These are phyloP conservation scores for Amazona guildingii DNA, from an alignment of 2,113 vertebrate genomes.

Conservation along the genomic window DNA sequence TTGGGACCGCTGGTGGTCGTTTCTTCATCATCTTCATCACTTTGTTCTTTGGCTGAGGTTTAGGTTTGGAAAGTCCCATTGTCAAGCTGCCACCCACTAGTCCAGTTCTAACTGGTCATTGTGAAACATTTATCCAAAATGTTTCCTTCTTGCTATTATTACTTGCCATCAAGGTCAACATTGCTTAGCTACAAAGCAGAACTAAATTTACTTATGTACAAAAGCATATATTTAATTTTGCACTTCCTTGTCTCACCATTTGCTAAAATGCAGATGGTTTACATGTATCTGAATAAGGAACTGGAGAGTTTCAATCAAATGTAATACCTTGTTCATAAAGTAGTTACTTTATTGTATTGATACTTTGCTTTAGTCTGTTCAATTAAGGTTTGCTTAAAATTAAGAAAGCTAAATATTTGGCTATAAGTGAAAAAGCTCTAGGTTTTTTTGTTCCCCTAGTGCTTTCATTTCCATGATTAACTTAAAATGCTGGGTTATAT, in stretches of 20 bases:
- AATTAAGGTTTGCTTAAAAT: background rate
- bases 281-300: background rate
- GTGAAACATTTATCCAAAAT: background rate
- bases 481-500: background rate
- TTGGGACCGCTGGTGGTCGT: background rate
- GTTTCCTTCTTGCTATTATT: background rate
- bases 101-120: background rate
- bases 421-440: background rate
- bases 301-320: background rate
- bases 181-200: background rate
- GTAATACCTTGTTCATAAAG: background rate
- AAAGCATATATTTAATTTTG: background rate
- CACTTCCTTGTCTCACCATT: background rate
- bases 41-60: background rate
- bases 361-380: background rate
- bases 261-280: background rate
- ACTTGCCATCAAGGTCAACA: background rate
- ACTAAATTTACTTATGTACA: background rate
- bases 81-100: background rate
- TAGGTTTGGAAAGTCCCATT: background rate
- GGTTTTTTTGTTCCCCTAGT: background rate
- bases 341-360: background rate
- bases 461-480: background rate
- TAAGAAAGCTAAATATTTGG: background rate
- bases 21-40: background rate